These are phyloP conservation scores for Philopotamus ludificatus DNA, from an alignment of 1,140 invertebrate genomes.

Conservation along the genomic window DNA sequence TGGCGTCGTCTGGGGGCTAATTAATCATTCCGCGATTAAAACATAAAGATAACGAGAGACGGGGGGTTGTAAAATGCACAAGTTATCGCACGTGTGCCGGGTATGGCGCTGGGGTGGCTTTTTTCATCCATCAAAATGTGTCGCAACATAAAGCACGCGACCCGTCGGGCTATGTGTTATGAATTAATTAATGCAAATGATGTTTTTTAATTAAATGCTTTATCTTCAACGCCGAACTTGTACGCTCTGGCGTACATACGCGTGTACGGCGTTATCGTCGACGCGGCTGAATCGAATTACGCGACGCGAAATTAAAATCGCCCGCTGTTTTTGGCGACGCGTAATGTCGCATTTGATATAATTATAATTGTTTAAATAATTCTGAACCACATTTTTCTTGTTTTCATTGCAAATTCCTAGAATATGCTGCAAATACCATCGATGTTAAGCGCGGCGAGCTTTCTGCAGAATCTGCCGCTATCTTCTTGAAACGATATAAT, in stretches of 20 bases:
- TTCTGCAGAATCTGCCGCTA: too few relatives aligned
- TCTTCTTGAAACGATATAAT: too few relatives aligned
- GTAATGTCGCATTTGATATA: too few relatives aligned
- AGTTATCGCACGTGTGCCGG: slow-evolving; percentile 6
- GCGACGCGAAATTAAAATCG: slow-evolving; percentile 34
- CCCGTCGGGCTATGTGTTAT: slow-evolving; percentile 1
- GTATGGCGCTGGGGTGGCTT: background rate
- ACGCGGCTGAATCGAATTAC: slow-evolving; percentile 18
- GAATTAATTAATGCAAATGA: slow-evolving; percentile 27
- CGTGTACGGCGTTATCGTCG: background rate
- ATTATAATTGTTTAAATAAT: too few relatives aligned
- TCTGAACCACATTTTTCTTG: too few relatives aligned
- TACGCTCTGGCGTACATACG: too few relatives aligned
- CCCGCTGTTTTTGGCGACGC: slow-evolving; percentile 28
- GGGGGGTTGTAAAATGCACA: background rate
- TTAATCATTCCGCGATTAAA: background rate
- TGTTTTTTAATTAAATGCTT: slow-evolving; percentile 31
- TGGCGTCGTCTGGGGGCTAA: background rate
- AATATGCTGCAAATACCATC: too few relatives aligned
- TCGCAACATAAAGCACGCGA: slow-evolving; percentile 12
- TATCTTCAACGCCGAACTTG: background rate
- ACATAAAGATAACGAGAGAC: background rate
- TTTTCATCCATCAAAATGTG: slow-evolving; percentile 6
- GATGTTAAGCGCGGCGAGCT: too few relatives aligned
- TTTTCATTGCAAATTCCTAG: too few relatives aligned